Evolutionary conservation across 2,888 invertebrate genomes (phyloP), one percentile per base, ranked within the genome.

Genomic region (Chrysotoxum bicinctum): DNA sequence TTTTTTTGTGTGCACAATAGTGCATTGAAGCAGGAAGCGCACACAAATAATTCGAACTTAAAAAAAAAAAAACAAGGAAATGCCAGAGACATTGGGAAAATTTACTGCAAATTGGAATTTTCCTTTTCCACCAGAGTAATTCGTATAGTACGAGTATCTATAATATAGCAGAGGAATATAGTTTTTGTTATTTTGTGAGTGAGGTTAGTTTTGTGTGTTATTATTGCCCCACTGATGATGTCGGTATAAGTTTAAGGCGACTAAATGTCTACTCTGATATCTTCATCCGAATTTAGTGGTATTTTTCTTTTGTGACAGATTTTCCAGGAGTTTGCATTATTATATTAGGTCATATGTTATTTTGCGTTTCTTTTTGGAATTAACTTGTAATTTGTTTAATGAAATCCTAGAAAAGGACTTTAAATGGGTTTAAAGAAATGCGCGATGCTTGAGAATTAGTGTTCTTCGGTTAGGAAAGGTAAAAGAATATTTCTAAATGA

Each of bases 21-120:
- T 69, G 68, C 68, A 69, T 10, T 52, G 68, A 56, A 69, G 54
- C 54, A 56, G 69, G 69, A 69, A 40, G 69, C 16, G 30, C 64
- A 43, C 62, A 43, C 16, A 62, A 37, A 58, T 35, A 58, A 37
- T 21, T 21, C 14, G 14, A n/a, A 14, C 21, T 37, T 0, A 14
- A n/a, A 50, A 23, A 16, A 66, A 54, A 48, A 14, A 54, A 35
- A 14, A 23, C 16, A 54, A 56, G 54, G 30, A 69, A 56, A 43
- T 52, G 69, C 40, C 43, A 54, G 54, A 69, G 69, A 56, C 54
- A 69, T 52, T 69, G 40, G 40, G 69, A 69, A 54, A 69, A 69
- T 69, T 69, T 69, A 69, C 54, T 69, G 69, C 69, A 69, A 69
- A 69, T 69, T 69, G 54, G 54, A 54, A 69, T 69, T 69, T 69